Conservation (phyloP, 2,113 vertebrate species). For the Pachycephala philippinensis region DNA sequence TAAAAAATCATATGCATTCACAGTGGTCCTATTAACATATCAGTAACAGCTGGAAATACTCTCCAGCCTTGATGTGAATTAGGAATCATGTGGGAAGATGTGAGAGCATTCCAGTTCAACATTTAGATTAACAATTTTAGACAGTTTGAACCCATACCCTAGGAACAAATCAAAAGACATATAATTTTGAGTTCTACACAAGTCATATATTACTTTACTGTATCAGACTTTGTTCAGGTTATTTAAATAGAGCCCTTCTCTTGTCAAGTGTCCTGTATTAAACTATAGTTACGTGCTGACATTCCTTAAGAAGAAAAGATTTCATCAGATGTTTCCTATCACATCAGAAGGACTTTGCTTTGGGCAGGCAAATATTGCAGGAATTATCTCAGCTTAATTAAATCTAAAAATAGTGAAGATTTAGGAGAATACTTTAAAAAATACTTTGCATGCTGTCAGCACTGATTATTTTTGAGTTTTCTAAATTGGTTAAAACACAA, state of each 20-base stretch:
- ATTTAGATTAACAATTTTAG: neutral
- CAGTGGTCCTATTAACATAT: neutral
- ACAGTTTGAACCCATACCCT: neutral
- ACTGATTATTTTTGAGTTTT: neutral
- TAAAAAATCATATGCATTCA: neutral
- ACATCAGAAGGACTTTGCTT: neutral
- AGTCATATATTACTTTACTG: neutral
- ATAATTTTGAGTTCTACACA: neutral
- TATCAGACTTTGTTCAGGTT: neutral
- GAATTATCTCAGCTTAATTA: neutral
- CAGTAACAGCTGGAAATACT: conserved; percentile 22
- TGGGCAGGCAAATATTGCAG: neutral
- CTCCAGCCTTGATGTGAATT: neutral
- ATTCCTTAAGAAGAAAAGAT: neutral
- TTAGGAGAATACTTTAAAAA: neutral
- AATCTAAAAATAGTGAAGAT: neutral
- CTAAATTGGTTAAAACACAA: neutral
- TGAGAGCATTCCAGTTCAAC: neutral
- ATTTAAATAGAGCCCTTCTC: neutral
- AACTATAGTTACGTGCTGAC: neutral
- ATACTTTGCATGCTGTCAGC: neutral
- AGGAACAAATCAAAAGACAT: neutral
- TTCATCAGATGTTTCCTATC: neutral
- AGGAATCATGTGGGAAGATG: neutral
- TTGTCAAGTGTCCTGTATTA: neutral